Conservation (phyloP, 2,797 vertebrate genomes). For the Manis javanica region DNA sequence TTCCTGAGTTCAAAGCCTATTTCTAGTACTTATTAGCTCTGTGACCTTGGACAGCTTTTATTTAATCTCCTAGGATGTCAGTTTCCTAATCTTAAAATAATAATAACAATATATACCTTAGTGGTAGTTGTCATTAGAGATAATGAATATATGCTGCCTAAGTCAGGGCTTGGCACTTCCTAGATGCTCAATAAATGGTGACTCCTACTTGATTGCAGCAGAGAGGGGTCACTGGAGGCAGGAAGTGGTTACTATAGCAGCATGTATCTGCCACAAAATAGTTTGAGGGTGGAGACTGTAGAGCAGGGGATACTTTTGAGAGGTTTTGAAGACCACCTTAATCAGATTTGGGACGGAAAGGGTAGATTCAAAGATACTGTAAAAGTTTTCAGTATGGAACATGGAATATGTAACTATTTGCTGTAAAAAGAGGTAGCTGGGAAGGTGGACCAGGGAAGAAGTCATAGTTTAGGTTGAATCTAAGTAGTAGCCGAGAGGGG, state of each 20-base stretch:
- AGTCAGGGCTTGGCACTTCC: not conserved
- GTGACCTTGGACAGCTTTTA: not conserved
- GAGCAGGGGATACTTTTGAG: not conserved
- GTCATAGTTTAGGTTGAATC: not conserved
- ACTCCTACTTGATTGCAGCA: not conserved
- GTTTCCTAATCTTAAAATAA: slow-evolving; percentile 26
- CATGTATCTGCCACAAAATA: not conserved
- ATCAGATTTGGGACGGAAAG: not conserved
- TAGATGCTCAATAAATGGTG: not conserved
- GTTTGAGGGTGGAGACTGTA: not conserved
- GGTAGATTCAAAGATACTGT: not conserved
- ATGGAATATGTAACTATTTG: not conserved
- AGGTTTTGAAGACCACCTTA: not conserved
- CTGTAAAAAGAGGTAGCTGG: not conserved
- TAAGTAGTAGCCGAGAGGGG: not conserved
- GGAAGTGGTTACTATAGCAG: not conserved
- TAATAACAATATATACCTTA: not conserved
- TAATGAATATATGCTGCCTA: not conserved
- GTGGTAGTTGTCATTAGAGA: not conserved
- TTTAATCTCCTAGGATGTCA: not conserved
- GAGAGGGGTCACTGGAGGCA: not conserved
- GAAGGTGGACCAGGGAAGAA: not conserved
- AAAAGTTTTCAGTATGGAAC: not conserved
- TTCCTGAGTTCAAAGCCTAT: not conserved
- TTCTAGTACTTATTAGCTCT: not conserved